Evolutionary conservation across 2,113 vertebrate species (phyloP), one percentile per base, ranked within the genome.

Genomic region (Pangasianodon gigas): DNA sequence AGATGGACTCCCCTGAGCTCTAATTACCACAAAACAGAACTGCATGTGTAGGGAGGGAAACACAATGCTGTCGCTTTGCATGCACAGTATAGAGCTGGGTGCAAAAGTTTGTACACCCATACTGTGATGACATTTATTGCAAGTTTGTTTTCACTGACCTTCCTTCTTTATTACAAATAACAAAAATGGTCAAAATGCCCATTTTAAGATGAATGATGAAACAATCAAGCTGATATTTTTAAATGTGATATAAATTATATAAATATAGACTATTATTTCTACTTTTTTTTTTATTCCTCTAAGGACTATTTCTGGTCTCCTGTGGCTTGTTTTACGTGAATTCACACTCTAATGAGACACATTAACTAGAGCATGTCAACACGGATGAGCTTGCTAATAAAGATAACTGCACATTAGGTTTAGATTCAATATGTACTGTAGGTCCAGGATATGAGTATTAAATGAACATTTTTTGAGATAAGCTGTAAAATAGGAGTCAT

Each of bases 1-100:
- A 88, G 87, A 88, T 81, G 79, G 79, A 81, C 79, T 67, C 87
- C 65, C 46, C 46, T 88, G 48, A 71, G 87, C 79, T 54, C 48
- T 83, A 81, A 88, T 88, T 88, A 83, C 77, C 48, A 54, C 46
- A 71, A 29, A 67, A 82, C 58, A 82, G 21, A 83, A 56, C 19
- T 54, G 32, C 62, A 41, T 29, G 19, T 54, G 60, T 71, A 65
- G 2, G 41, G 21, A 80, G 21, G 21, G 44, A 37, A 37, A 48
- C 5, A 37, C 29, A 44, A 48, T 21, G 32, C n/a, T 41, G 19
- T 71, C 16, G 82, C 2, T 24, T 67, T 41, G n/a, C 56, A 16
- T 62, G 24, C 51, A 32, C 75, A 54, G 79, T 81, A 81, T n/a
- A 52, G 48, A 48, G 11, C 24, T 14, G 26, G 48, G 26, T 54